Evolutionary conservation across 2,797 vertebrate species (phyloP).

Genomic region (Clarias laeviceps): DNA sequence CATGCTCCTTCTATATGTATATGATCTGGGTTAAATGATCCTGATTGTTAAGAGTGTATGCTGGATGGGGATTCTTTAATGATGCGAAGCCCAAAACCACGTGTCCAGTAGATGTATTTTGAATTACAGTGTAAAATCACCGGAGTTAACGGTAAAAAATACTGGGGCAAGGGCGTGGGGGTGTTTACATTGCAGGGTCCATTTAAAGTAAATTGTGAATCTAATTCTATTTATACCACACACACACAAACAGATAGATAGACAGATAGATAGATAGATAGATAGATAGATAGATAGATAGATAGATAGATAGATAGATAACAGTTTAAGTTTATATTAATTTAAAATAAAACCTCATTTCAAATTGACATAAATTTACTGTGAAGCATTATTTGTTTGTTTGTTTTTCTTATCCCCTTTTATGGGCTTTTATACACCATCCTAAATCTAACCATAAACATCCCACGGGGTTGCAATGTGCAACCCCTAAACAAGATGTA

Average conservation of each 20-base stretch:
- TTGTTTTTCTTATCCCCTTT: not conserved
- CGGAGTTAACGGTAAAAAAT: not conserved
- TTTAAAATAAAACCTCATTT: not conserved
- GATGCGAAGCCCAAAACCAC: conserved; percentile 18
- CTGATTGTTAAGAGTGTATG: conserved; percentile 59
- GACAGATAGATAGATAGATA: not conserved
- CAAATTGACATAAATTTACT: not conserved
- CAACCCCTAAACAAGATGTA: not conserved
- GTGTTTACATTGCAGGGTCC: not conserved
- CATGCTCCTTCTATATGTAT: not conserved
- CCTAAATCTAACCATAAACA: not conserved
- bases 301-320: not conserved
- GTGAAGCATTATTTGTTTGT: not conserved
- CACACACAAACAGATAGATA: not conserved
- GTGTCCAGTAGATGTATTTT: conserved; percentile 12
- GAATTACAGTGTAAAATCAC: conserved; percentile 3
- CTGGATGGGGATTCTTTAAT: conserved; percentile 25
- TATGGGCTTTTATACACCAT: not conserved
- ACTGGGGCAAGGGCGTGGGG: not conserved
- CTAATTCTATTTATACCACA: not conserved
- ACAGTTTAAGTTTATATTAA: not conserved
- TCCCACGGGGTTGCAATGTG: not conserved
- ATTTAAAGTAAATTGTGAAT: not conserved
- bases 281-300: not conserved
- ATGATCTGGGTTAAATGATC: conserved; percentile 44